Evolutionary conservation across 2,797 vertebrate genomes (phyloP), one percentile per base, ranked within the genome.

Genomic region (Enteromius viviparus): DNA sequence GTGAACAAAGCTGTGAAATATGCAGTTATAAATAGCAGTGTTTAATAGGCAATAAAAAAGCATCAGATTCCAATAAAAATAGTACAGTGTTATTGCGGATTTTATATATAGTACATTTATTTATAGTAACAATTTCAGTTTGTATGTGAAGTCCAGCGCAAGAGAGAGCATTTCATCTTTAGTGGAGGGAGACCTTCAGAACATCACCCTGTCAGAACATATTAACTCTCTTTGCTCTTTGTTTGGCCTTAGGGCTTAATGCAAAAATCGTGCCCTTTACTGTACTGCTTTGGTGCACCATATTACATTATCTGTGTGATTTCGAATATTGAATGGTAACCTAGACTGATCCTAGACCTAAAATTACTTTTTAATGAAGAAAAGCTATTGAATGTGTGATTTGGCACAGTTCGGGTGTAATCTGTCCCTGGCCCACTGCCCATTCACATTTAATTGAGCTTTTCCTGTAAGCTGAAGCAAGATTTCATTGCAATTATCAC

Each of bases 221-320:
- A 85, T 85, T 79, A 79, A 68, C 80, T 81, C 76, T 21, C 60
- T 37, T 9, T 51, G 79, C 29, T 78, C 17, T 58, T 65, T 53
- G 64, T 37, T 10, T 45, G n/a, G 58, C 62, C 71, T 70, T 7
- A 15, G 62, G 60, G 26, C 51, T 74, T 78, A 10, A 55, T 74
- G 29, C 40, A 51, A 69, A 80, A 68, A 49, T 6, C 49, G 12
- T 66, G 12, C 29, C n/a, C 8, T 42, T 64, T 26, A 17, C 21
- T 85, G 75, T n/a, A 53, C 29, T 53, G 62, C 45, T 23, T 42
- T 47, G 12, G 15, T 80, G 23, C 6, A 70, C 42, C 5, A 8
- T 10, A 58, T 69, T 47, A 4, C 21, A 69, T 68, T 55, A 55
- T 60, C 23, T 9, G 19, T 26, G 32, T 34, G 34, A 40, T 75